Conservation (phyloP, 1,140 invertebrate genomes). For the Whitmania pigra region DNA sequence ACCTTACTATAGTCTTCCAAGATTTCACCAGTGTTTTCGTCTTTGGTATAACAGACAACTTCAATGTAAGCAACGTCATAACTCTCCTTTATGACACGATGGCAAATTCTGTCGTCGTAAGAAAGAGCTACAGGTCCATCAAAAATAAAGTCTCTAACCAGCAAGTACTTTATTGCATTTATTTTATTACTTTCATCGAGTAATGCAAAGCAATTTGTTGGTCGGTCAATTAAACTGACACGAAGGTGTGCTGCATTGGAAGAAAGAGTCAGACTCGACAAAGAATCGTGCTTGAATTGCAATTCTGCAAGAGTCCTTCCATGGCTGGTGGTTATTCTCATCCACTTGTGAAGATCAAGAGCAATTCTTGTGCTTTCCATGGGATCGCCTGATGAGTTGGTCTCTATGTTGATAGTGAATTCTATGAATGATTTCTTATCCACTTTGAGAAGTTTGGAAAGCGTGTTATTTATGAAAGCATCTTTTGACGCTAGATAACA, state of each 20-base stretch:
- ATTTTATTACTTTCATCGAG: slow-evolving; percentile 29
- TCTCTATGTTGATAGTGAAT: slow-evolving; percentile 17
- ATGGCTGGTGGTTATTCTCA: slow-evolving; percentile 33
- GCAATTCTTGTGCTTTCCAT: slow-evolving; percentile 7
- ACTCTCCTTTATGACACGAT: slow-evolving; percentile 30
- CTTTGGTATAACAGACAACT: slow-evolving; percentile 18
- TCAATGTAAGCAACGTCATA: slow-evolving; percentile 23
- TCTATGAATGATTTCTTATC: slow-evolving; percentile 20
- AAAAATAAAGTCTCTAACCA: slow-evolving; percentile 29
- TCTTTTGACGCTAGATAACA: slow-evolving; percentile 8
- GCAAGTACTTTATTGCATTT: slow-evolving; percentile 28
- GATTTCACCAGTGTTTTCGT: slow-evolving; percentile 11
- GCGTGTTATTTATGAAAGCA: not conserved
- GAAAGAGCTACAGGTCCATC: slow-evolving; percentile 13
- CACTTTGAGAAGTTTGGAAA: not conserved
- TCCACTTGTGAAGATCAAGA: slow-evolving; percentile 29
- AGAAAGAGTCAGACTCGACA: slow-evolving; percentile 35
- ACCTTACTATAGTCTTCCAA: slow-evolving; percentile 24
- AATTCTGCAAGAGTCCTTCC: slow-evolving; percentile 37
- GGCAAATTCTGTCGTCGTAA: slow-evolving; percentile 30
- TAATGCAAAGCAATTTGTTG: slow-evolving; percentile 34
- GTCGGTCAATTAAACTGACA: slow-evolving; percentile 30
- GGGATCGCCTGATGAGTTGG: slow-evolving; percentile 17
- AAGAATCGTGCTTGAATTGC: slow-evolving; percentile 37
- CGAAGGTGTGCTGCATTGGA: slow-evolving; percentile 21